phyloP scores from a whole-genome alignment of 1,140 invertebrate species.

The Caenorhabditis brenneri region DNA sequence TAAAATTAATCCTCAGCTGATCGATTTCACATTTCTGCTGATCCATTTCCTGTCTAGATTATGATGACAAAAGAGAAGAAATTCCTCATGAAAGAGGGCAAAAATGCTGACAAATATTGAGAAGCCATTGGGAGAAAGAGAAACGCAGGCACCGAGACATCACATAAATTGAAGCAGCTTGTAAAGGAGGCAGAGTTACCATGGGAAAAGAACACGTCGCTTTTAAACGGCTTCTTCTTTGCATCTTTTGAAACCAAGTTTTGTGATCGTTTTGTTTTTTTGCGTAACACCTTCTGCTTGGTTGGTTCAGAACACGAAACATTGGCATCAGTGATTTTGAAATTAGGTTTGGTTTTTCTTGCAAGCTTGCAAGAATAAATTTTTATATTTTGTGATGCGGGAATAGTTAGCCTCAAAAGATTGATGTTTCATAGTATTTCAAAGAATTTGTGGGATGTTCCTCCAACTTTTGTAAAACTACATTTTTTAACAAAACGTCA shows the following conservation, averaged over 20 bases:
- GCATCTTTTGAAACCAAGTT: neutral
- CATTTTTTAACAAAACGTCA: no score
- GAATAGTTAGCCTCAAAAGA: no score
- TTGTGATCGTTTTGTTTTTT: no score
- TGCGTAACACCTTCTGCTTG: no score
- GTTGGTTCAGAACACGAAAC: no score
- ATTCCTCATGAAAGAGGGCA: neutral
- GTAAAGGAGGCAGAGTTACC: slow-evolving; percentile 20
- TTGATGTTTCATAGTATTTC: no score
- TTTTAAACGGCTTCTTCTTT: neutral
- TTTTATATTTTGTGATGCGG: no score
- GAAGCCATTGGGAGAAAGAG: neutral
- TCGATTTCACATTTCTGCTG: neutral
- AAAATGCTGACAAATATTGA: slow-evolving; percentile 39
- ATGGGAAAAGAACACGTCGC: neutral
- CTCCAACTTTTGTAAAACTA: no score
- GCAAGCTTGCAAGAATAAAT: no score
- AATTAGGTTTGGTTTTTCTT: no score
- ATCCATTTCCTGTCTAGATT: neutral
- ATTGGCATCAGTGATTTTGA: no score
- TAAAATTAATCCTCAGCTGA: neutral
- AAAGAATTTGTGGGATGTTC: no score
- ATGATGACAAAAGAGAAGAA: slow-evolving; percentile 9
- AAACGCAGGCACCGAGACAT: neutral
- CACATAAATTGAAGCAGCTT: slow-evolving; percentile 14